A percentile compares a stretch with the other conserved stretches of the same genome.
Conservation (phyloP, 1,140 invertebrate species). For the Listronotus bonariensis region DNA sequence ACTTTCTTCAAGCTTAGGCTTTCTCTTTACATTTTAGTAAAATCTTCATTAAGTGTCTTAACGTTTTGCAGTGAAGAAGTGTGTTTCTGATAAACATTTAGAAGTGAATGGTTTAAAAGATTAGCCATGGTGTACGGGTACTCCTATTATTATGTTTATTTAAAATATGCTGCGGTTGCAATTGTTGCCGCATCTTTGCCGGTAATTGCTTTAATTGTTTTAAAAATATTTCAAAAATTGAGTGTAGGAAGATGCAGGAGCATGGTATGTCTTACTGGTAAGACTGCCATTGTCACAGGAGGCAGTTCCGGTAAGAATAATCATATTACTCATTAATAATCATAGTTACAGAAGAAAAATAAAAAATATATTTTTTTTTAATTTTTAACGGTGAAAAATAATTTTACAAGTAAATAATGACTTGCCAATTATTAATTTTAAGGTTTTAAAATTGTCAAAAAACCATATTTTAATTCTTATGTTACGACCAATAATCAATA, state of each 20-base stretch:
- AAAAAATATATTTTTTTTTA: no score
- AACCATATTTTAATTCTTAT: no score
- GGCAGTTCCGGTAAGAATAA: constrained; percentile 42
- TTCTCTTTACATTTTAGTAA: not conserved
- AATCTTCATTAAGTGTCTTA: not conserved
- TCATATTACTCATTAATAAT: no score
- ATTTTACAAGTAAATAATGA: no score
- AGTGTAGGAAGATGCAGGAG: constrained; percentile 43
- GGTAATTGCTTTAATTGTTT: constrained; percentile 37
- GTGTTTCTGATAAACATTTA: not conserved
- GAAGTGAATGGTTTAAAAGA: not conserved
- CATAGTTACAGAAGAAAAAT: no score
- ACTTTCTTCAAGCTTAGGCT: constrained; percentile 35
- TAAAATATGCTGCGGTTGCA: constrained; percentile 43
- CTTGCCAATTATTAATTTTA: no score
- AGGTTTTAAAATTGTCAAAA: no score
- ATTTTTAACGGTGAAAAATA: no score
- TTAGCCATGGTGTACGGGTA: constrained; percentile 27
- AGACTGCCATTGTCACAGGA: constrained; percentile 47
- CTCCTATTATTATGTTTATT: constrained; percentile 37
- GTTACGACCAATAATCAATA: no score
- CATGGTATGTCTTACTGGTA: constrained; percentile 45
- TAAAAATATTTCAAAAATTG: constrained; percentile 46
- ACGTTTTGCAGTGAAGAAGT: constrained; percentile 1
- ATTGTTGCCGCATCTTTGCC: constrained; percentile 35